phyloP scores from a whole-genome alignment of 2,797 vertebrate species.

The Gadopsis bispinosus region DNA sequence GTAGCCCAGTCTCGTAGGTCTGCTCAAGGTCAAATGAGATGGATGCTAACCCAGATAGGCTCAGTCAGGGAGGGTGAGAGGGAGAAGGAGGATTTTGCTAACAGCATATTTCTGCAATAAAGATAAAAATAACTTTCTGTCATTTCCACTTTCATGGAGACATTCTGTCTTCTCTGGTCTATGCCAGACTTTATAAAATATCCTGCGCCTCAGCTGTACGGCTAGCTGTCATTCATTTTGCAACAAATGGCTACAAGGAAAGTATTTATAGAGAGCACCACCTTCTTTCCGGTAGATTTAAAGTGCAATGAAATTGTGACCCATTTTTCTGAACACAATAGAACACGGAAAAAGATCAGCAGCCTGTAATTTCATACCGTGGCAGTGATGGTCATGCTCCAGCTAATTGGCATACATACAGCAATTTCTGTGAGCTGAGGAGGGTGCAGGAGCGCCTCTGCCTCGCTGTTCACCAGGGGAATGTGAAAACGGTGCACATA shows the following conservation, averaged over 20 bases:
- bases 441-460: neutral
- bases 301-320: constrained; percentile 3
- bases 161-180: neutral
- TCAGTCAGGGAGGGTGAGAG: constrained; percentile 20
- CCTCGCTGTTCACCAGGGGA: neutral
- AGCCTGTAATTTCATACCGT: constrained; percentile 27
- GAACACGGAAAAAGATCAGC: constrained; percentile 6
- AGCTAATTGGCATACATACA: neutral
- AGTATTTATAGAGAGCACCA: neutral
- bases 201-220: neutral
- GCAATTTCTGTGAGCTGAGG: neutral
- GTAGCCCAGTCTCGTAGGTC: constrained; percentile 16
- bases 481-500: neutral
- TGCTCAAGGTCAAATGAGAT: constrained; percentile 70
- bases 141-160: neutral
- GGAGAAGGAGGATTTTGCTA: constrained; percentile 10
- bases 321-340: constrained; percentile 22
- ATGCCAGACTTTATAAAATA: neutral
- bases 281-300: neutral
- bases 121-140: neutral
- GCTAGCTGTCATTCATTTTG: neutral
- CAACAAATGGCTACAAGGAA: neutral
- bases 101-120: neutral
- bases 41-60: constrained; percentile 58
- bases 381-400: constrained; percentile 10